These are phyloP conservation scores for Philopedon plagiatum DNA, from an alignment of 2,888 invertebrate genomes.

Conservation along the genomic window DNA sequence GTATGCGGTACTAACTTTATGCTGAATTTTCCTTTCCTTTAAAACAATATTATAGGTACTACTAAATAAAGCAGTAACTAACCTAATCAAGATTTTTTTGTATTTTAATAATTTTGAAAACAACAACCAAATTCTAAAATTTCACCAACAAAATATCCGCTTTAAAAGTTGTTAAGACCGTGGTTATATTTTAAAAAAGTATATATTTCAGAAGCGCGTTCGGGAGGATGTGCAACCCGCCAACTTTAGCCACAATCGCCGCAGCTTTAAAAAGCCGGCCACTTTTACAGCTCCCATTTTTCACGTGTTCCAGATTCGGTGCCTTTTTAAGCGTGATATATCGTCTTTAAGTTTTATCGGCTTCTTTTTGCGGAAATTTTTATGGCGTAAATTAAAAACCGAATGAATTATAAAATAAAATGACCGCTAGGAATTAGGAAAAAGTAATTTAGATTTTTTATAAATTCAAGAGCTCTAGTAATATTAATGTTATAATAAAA, in stretches of 20 bases:
- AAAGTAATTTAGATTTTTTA: too few relatives aligned
- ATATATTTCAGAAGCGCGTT: constrained; percentile 62
- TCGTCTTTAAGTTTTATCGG: constrained; percentile 25
- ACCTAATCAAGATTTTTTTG: too few relatives aligned
- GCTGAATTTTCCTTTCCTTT: too few relatives aligned
- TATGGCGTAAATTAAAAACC: background rate
- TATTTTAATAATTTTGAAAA: background rate
- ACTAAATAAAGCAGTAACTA: too few relatives aligned
- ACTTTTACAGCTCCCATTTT: constrained; percentile 62
- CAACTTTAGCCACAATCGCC: constrained; percentile 62
- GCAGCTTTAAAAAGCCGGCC: constrained; percentile 66
- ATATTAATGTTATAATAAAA: too few relatives aligned
- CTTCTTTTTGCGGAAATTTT: background rate
- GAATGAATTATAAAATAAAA: background rate
- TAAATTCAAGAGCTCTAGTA: too few relatives aligned
- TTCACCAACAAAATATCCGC: constrained; percentile 24
- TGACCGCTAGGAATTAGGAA: too few relatives aligned
- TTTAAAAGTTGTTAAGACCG: constrained; percentile 46
- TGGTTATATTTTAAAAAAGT: constrained; percentile 56
- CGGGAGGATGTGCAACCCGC: constrained; percentile 59
- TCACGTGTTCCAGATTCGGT: constrained; percentile 58
- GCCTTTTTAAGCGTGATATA: constrained; percentile 23
- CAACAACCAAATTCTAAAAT: background rate
- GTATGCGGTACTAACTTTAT: too few relatives aligned
- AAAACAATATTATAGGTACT: too few relatives aligned